phyloP scores from a whole-genome alignment of 2,113 vertebrate genomes.

The Actenoides hombroni region DNA sequence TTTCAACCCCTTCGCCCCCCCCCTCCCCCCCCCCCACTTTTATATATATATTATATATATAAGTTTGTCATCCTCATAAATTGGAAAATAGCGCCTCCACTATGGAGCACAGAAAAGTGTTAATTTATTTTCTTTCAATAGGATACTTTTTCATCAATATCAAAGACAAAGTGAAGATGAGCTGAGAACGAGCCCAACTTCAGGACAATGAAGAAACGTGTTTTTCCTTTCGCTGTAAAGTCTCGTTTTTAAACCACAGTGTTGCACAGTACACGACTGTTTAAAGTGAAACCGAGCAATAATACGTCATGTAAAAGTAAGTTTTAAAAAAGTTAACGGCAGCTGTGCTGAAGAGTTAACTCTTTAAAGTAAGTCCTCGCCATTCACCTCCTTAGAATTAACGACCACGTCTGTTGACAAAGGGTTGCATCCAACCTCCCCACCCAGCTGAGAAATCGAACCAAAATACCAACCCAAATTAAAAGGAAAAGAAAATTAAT shows the following conservation, averaged over 20 bases:
- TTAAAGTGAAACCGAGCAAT: slow-evolving; percentile 55
- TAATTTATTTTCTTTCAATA: slow-evolving; percentile 80
- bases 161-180: slow-evolving; percentile 83
- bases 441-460: slow-evolving; percentile 31
- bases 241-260: slow-evolving; percentile 59
- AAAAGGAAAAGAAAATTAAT: not conserved
- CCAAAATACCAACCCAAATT: slow-evolving; percentile 22
- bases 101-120: slow-evolving; percentile 73
- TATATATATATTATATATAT: slow-evolving; percentile 67
- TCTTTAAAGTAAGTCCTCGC: slow-evolving; percentile 21
- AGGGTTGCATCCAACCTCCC: slow-evolving; percentile 21
- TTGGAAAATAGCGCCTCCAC: slow-evolving; percentile 57
- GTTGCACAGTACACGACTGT: slow-evolving; percentile 62
- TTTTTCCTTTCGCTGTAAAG: slow-evolving; percentile 54
- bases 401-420: not conserved
- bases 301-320: slow-evolving; percentile 45
- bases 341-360: slow-evolving; percentile 58
- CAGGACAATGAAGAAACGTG: slow-evolving; percentile 65
- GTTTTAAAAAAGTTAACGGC: slow-evolving; percentile 43
- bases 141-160: slow-evolving; percentile 87
- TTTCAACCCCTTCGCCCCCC: slow-evolving; percentile 10
- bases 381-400: slow-evolving; percentile 8
- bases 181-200: slow-evolving; percentile 71
- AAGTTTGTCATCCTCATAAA: slow-evolving; percentile 61
- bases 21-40: not conserved